phyloP scores from a whole-genome alignment of 2,113 vertebrate genomes.

The Anolis carolinensis region DNA sequence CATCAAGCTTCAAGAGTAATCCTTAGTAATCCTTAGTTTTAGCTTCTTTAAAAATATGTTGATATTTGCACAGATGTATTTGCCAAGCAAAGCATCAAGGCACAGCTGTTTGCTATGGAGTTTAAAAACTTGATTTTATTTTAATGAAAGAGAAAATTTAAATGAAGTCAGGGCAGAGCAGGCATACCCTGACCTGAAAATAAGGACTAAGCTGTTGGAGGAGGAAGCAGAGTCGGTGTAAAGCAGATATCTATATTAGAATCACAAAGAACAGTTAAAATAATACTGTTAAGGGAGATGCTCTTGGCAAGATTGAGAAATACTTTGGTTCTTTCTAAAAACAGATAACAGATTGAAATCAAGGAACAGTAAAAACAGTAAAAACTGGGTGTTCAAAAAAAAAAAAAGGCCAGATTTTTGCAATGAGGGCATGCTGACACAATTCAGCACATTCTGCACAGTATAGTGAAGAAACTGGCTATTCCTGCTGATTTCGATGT shows the following conservation, averaged over 20 bases:
- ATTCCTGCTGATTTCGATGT: neutral
- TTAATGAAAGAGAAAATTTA: too few relatives aligned
- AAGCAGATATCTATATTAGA: neutral
- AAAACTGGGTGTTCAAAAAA: too few relatives aligned
- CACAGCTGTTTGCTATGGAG: neutral
- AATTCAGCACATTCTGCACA: too few relatives aligned
- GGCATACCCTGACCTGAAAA: neutral
- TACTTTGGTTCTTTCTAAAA: neutral
- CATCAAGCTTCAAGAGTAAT: neutral
- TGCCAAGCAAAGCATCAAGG: neutral
- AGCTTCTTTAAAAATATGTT: neutral
- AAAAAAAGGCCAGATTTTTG: neutral
- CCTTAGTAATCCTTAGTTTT: neutral
- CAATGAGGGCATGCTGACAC: too few relatives aligned
- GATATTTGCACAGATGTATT: neutral
- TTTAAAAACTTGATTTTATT: neutral
- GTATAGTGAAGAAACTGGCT: neutral
- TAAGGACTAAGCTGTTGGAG: neutral
- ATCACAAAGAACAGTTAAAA: neutral
- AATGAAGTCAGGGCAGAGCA: neutral
- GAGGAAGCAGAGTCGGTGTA: neutral
- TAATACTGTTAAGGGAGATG: neutral
- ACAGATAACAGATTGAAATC: neutral
- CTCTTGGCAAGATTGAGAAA: neutral
- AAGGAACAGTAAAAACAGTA: neutral